Evolutionary conservation across 2,888 invertebrate genomes (phyloP), one percentile per base, ranked within the genome.

Genomic region (Therioaphis trifolii): DNA sequence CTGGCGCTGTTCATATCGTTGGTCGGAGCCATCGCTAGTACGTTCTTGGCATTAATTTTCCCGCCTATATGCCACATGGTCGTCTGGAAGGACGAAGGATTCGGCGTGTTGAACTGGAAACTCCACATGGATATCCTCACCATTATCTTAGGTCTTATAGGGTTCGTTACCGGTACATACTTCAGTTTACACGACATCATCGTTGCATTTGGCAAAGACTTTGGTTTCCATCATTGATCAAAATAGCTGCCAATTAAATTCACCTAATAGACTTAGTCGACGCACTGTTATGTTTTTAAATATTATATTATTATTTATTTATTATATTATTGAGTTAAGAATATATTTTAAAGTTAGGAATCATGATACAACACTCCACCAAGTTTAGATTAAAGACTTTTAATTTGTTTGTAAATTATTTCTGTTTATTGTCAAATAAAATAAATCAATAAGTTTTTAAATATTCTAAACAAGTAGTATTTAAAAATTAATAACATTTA

Each of bases 21-120:
- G 85, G 95, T 98, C 43, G 98, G 98, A 7, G 96, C 97, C 0
- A 91, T 97, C 0, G 95, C 96, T 88, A 95, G 96, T 86, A 94
- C 96, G 7, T 93, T 95, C 0, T 89, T 98, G 85, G 96, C 96
- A 0, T 90, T 98, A 55, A 91, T 97, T 61, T 94, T 97, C 88
- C 97, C 97, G 1, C 95, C 97, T 0, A 90, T 96, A 84, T 93
- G 97, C 85, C 95, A 97, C 87, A 90, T 96, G 86, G 93, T 96
- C 7, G 90, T 92, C 0, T 90, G 91, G 84, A 93, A 92, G 87
- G 92, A 92, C 11, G 85, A 86, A 86, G 91, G 91, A 72, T 89
- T 90, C 2, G 91, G 91, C 24, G 88, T 89, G 75, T 88, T 91
- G 68, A 87, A 90, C 0, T 86, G 87, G 77, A 88, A 88, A 46